A percentile compares a stretch with the other conserved stretches of the same genome.
Evolutionary conservation across 2,888 invertebrate genomes (phyloP).

Genomic region (Xylota sylvarum): DNA sequence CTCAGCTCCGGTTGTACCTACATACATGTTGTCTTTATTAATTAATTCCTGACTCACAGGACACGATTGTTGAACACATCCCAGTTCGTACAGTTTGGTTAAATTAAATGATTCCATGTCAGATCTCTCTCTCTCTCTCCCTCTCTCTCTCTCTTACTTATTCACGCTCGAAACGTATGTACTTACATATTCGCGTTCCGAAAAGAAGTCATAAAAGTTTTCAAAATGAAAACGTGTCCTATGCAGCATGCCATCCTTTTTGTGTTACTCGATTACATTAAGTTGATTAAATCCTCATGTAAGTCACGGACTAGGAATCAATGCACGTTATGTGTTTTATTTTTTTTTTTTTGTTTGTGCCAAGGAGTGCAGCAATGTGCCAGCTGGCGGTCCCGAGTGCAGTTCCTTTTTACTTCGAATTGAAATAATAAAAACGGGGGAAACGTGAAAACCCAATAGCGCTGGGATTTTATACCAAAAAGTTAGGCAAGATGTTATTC

Average conservation of each 20-base stretch:
- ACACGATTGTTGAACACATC: neutral
- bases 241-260: constrained; percentile 4
- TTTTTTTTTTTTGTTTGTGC: constrained; percentile 2
- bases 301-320: constrained; percentile 54
- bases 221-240: constrained; percentile 49
- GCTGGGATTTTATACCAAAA: neutral
- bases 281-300: constrained; percentile 58
- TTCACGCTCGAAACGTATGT: constrained; percentile 29
- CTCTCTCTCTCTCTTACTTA: neutral
- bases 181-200: neutral
- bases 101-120: constrained; percentile 29
- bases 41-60: constrained; percentile 1
- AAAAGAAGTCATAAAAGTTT: constrained; percentile 42
- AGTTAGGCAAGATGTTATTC: constrained; percentile 8
- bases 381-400: constrained; percentile 2
- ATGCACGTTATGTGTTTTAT: constrained; percentile 31
- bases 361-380: constrained; percentile 4
- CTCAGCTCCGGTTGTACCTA: neutral
- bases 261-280: constrained; percentile 28
- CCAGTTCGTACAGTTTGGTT: neutral
- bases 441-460: constrained; percentile 4
- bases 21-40: neutral
- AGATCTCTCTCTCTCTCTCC: too few species aligned
- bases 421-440: constrained; percentile 15
- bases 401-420: neutral